Percentiles rank a stretch among this genome's conserved stretches.
Evolutionary conservation across 2,113 vertebrate species (phyloP).

Genomic region (Apeltes quadracus): DNA sequence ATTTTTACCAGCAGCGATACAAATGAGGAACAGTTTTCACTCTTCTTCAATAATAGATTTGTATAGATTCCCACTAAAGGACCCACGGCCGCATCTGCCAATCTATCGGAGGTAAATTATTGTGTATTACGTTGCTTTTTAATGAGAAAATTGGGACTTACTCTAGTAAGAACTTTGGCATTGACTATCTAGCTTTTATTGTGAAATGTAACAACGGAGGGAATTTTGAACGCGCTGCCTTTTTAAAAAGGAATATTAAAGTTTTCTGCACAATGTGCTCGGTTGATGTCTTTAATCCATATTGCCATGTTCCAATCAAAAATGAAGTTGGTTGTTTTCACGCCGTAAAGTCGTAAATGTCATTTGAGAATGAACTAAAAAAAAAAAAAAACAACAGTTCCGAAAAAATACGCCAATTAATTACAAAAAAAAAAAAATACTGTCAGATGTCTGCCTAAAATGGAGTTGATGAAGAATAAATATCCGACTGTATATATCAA

Average conservation of each 20-base stretch:
- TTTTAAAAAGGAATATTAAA: neutral
- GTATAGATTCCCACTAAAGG: neutral
- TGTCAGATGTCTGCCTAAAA: neutral
- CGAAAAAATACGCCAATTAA: neutral
- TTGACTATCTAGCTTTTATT: neutral
- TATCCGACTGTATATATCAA: neutral
- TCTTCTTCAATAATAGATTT: neutral
- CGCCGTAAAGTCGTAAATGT: neutral
- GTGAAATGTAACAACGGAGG: neutral
- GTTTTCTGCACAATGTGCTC: neutral
- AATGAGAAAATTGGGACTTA: neutral
- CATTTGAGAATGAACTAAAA: neutral
- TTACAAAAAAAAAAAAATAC: neutral
- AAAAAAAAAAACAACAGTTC: neutral
- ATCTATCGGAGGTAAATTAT: neutral
- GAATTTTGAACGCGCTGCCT: neutral
- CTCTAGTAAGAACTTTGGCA: neutral
- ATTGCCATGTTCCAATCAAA: neutral
- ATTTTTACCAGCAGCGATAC: neutral
- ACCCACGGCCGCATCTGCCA: neutral
- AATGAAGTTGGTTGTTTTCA: neutral
- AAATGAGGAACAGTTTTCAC: neutral
- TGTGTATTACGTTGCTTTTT: neutral
- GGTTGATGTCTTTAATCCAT: neutral
- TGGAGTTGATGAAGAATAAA: constrained; percentile 3